These are phyloP conservation scores for Mya arenaria DNA, from an alignment of 1,140 invertebrate genomes.

Conservation along the genomic window DNA sequence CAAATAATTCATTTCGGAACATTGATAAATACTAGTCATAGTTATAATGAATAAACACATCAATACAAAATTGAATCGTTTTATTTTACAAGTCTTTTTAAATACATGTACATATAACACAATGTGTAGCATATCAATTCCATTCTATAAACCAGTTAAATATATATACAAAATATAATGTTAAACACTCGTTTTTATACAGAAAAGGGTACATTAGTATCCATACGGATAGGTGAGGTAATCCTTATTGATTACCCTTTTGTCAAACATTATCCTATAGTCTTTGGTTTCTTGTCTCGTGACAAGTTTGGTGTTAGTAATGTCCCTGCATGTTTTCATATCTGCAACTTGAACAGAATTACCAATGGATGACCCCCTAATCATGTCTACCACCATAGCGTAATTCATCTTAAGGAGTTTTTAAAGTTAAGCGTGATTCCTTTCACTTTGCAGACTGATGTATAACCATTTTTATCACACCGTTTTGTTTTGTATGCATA, in stretches of 20 bases:
- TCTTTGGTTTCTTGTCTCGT: slow-evolving; percentile 22
- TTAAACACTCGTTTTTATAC: too few relatives aligned
- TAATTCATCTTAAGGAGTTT: slow-evolving; percentile 30
- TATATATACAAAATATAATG: too few relatives aligned
- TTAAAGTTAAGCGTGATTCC: slow-evolving; percentile 40
- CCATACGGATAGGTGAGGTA: not conserved
- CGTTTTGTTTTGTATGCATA: slow-evolving; percentile 21
- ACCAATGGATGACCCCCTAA: not conserved
- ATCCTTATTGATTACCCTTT: slow-evolving; percentile 3
- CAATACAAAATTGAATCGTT: too few relatives aligned
- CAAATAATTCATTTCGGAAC: too few relatives aligned
- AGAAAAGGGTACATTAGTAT: too few relatives aligned
- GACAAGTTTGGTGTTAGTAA: not conserved
- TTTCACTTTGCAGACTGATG: slow-evolving; percentile 36
- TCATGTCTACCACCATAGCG: slow-evolving; percentile 17
- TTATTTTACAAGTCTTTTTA: too few relatives aligned
- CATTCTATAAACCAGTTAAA: too few relatives aligned
- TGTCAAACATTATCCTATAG: slow-evolving; percentile 41
- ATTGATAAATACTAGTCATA: too few relatives aligned
- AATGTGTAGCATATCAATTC: too few relatives aligned
- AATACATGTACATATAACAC: too few relatives aligned
- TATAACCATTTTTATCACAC: not conserved
- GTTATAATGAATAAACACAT: too few relatives aligned
- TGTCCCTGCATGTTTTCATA: not conserved
- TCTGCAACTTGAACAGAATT: slow-evolving; percentile 6